Evolutionary conservation across 1,140 invertebrate genomes (phyloP), one percentile per base, ranked within the genome.

Genomic region (Platorchestia sp.): DNA sequence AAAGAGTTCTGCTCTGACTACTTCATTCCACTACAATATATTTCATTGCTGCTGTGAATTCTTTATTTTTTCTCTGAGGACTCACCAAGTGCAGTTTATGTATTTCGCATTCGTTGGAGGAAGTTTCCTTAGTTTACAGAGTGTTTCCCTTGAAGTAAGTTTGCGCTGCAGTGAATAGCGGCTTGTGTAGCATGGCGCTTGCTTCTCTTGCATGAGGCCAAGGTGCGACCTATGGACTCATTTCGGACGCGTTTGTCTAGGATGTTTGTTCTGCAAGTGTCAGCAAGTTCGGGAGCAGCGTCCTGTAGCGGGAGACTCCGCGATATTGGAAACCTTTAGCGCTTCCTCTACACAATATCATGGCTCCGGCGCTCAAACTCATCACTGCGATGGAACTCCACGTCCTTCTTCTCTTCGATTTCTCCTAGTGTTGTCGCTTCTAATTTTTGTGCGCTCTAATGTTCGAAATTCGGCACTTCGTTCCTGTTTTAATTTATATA

Each of bases 201-300:
- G 59, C 59, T 75, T 75, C 59, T 75, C 59, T 75, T 75, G 59
- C 47, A 19, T 51, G 47, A 51, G 47, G 47, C 87, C 27, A 41
- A 89, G 87, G 87, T 89, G 87, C 43, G 87, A 89, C 87, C 87
- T 89, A 89, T 45, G 91, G 43, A 93, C 91, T 93, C 44, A 45
- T 93, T 93, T 93, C 45, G 36, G 43, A n/a, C 43, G 43, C 91
- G 91, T 93, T 47, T 40, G 91, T 40, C 41, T 44, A 44, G 44
- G 91, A 93, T 93, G 91, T 93, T 93, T 93, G 91, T 93, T 93
- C 91, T 93, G 91, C 91, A 93, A 93, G 91, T 93, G 91, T 93
- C 91, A 93, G 91, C 91, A 93, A 93, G 91, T 93, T 93, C 22
- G 91, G 87, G 43, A 44, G 91, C 91, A 93, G 10, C 44, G 91